Evolutionary conservation across 1,140 invertebrate species (phyloP), one percentile per base, ranked within the genome.

Genomic region (Cotesia typhae): DNA sequence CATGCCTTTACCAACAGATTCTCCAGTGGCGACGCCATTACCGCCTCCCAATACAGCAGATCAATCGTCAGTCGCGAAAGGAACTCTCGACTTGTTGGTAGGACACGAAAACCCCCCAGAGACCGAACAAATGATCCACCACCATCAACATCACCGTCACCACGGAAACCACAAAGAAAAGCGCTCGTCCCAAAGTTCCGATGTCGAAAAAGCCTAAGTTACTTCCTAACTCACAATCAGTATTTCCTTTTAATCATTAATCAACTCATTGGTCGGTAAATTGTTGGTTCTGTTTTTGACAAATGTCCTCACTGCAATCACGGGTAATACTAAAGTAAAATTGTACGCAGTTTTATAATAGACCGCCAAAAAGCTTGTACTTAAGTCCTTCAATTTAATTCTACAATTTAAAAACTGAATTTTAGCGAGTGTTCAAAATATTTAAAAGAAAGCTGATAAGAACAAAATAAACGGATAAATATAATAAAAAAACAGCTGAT

Each of bases 111-210:
- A 82, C 73, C 84, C 84, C 12, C 80, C 82, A 4, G 84, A 85
- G 59, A 82, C 78, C 20, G 82, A 85, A 53, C 78, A 80, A 20
- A 70, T 83, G 41, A 83, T 84, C 4, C 78, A 80, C 7, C 76
- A 79, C 5, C 76, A 79, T 36, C 77, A 79, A 9, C 77, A 81
- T 52, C 78, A 83, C 36, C 79, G 81, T 70, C 83, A 82, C 28
- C 82, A 83, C 36, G 79, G 77, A 36, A 84, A 86, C 36, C 78
- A 86, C 51, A 84, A 84, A 74, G 84, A 85, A 77, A 85, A 85
- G 78, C 83, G 83, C 52, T 84, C 80, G 59, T 86, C 83, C 60
- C 82, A 84, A 64, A 74, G 82, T 60, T 85, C 83, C 52, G 79
- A 85, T 53, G 78, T 80, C 73, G 83, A 83, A 71, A 82, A 83